Evolutionary conservation across 1,140 invertebrate species (phyloP), one percentile per base, ranked within the genome.

Genomic region (Drosophila obscura): DNA sequence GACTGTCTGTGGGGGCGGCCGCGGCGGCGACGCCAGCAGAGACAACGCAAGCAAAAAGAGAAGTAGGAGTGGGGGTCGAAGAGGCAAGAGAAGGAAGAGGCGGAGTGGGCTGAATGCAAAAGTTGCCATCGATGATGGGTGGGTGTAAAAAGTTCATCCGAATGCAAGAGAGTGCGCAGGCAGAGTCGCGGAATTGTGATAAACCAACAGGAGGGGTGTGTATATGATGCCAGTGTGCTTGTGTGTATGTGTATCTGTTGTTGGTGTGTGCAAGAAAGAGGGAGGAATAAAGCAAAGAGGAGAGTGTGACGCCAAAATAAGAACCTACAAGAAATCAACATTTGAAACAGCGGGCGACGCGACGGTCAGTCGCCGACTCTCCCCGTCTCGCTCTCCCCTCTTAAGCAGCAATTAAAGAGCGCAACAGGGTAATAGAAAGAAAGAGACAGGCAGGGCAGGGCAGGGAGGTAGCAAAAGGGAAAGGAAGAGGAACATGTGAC

Each of bases 61-160:
- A 56, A 49, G 35, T 43, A 46, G 31, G 16, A 51, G 63, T 35
- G 11, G 68, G 28, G 41, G 46, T 11, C 15, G 15, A 49, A 8
- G 13, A 26, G 9, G 19, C 4, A 13, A 28, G 35, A 28, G 31
- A 5, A 19, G 62, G 46, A 53, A 35, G 31, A 43, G 65, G 63
- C 48, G 48, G 63, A 71, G 77, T 56, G 48, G 58, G 59, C 26
- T 57, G 69, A 74, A 84, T 80, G 81, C 80, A 85, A 85, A 85
- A 87, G 55, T 80, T 56, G 67, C 69, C 62, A 63, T 62, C 62
- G 64, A 73, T 49, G 73, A 43, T 87, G 82, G 82, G 83, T 88
- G 82, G 82, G 82, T 85, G 82, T 81, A 87, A 68, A 61, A 77
- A 87, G 80, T 80, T 73, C 81, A 52, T 77, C 73, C 80, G 81